Base-by-base conservation (phyloP, 64 coral and sea anemone species). In the Stylophora pistillata region DNA sequence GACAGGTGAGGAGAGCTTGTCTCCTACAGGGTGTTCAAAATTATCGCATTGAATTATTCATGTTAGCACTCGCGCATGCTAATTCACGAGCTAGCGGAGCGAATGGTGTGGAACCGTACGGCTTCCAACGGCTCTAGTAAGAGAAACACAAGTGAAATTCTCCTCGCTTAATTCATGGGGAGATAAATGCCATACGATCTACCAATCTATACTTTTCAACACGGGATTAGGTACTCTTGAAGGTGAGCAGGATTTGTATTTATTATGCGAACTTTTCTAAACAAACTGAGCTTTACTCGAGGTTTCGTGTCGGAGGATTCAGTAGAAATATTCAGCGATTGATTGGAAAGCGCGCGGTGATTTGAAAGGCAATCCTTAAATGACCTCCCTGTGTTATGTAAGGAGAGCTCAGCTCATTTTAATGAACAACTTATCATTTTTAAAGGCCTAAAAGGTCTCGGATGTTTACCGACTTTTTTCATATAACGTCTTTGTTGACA, bases 161-260 rank as follows among this genome's bases (percentile, higher is more conserved):
- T 9, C 80, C n/a, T 15, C 61, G 5, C 31, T 83, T 83, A 21
- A 68, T 83, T 83, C 61, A 53, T 83, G 80, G 32, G 32, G 80
- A 57, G 28, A 63, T 81, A 81, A 63, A 30, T 32, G 13, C 30
- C 60, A 68, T 69, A 21, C 18, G 68, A 14, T 20, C 64, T 31
- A 53, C 21, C 37, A 18, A 82, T 37, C 32, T 37, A 37, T 4
- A 3, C 30, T 41, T 82, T 17, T 65, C 63, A 56, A 15, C 26
- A 15, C 31, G 33, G 61, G 25, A 10, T 33, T 4, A 3, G 30
- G 60, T 2, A 37, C 68, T 69, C 62, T 33, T 14, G 0, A 30
- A 29, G 54, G 23, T 59, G 63, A 66, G 63, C 25, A 23, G 21
- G n/a, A n/a, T 21, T 15, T 79, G 10, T 2, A 17, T 17, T 28